Conservation (phyloP, 2,797 vertebrate genomes). For the Anguilla megastoma region DNA sequence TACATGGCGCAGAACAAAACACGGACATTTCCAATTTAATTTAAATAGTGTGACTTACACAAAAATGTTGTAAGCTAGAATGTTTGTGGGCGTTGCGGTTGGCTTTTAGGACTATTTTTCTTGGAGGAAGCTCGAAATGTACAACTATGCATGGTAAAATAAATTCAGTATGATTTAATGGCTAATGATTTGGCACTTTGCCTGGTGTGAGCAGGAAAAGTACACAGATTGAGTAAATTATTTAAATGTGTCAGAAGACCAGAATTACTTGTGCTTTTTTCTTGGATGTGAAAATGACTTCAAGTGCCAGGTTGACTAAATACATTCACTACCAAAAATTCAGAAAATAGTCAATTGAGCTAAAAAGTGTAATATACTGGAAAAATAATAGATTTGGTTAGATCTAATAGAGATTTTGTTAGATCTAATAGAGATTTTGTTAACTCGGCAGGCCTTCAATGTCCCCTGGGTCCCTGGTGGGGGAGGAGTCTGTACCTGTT, state of each 20-base stretch:
- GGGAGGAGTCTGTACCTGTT: conserved; percentile 76
- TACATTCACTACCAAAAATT: too few species aligned
- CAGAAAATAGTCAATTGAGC: background rate
- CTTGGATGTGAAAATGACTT: background rate
- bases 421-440: too few species aligned
- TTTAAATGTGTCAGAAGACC: too few species aligned
- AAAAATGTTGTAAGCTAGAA: too few species aligned
- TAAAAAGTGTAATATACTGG: conserved; percentile 46
- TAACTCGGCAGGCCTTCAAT: background rate
- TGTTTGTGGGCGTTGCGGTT: too few species aligned
- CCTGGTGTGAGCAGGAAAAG: too few species aligned
- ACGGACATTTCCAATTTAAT: background rate
- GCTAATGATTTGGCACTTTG: too few species aligned
- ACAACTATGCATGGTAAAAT: background rate
- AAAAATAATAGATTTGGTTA: background rate
- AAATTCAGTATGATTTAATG: too few species aligned
- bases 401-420: too few species aligned
- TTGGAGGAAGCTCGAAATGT: background rate
- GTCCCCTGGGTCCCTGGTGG: background rate
- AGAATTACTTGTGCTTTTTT: background rate
- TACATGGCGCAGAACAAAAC: background rate
- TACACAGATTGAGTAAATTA: too few species aligned
- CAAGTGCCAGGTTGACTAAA: background rate
- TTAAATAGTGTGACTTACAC: background rate
- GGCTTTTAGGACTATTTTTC: background rate